Evolutionary conservation across 2,113 vertebrate genomes (phyloP).

Genomic region (Callopanchax toddi): DNA sequence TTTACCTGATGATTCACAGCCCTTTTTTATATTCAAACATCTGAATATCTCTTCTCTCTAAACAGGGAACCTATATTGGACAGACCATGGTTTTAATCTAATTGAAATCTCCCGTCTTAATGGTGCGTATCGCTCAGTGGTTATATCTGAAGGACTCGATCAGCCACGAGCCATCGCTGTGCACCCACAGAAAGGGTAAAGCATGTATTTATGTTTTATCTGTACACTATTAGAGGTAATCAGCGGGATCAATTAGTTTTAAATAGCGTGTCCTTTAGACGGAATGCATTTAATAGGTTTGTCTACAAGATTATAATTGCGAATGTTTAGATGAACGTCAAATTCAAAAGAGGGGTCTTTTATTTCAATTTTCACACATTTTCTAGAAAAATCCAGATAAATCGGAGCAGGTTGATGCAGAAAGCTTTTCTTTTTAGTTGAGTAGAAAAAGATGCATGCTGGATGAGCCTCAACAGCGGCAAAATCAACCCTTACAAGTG

Average conservation of each 20-base stretch:
- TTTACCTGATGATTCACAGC: not conserved
- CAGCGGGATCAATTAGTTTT: not conserved
- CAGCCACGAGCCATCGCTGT: slow-evolving; percentile 94
- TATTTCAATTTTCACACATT: too few species aligned
- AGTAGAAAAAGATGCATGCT: too few species aligned
- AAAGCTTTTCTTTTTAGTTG: too few species aligned
- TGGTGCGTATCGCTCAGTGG: slow-evolving; percentile 92
- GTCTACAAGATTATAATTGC: too few species aligned
- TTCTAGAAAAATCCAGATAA: too few species aligned
- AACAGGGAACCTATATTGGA: slow-evolving; percentile 97
- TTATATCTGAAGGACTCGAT: slow-evolving; percentile 94
- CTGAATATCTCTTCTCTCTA: slow-evolving; percentile 9
- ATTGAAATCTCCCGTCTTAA: slow-evolving; percentile 95
- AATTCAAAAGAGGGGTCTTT: too few species aligned
- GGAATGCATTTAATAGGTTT: too few species aligned
- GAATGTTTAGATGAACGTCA: too few species aligned
- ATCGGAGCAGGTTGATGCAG: too few species aligned
- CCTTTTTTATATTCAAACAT: not conserved
- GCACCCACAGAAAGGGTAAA: slow-evolving; percentile 90
- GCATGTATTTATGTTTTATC: not conserved
- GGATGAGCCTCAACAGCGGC: not conserved
- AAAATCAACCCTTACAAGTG: not conserved
- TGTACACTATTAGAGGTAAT: not conserved
- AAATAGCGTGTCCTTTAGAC: not conserved
- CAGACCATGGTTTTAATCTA: slow-evolving; percentile 96